Percentiles rank a stretch among this genome's conserved stretches.
Conservation (phyloP, 2,888 invertebrate genomes). For the Watsonalla cultraria region DNA sequence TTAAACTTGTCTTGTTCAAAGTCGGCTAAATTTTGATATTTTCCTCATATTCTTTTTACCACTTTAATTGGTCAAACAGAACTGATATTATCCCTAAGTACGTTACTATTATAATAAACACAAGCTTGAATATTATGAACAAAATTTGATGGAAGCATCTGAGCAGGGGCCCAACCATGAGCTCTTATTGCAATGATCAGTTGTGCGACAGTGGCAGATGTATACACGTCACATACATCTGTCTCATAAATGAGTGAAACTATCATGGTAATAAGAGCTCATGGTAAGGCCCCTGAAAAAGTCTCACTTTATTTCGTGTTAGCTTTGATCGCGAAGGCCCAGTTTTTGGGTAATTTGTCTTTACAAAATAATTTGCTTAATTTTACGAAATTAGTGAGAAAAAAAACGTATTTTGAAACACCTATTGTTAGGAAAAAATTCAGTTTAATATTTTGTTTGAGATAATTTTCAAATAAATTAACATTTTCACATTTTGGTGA, state of each 20-base stretch:
- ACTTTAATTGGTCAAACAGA: no score
- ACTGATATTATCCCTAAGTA: neutral
- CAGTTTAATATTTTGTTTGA: neutral
- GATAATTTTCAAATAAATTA: neutral
- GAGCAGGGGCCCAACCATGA: no score
- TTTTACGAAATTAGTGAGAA: neutral
- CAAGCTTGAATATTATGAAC: neutral
- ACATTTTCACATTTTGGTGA: constrained; percentile 38
- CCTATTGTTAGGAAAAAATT: neutral
- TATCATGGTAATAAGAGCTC: no score
- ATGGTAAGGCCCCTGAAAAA: no score
- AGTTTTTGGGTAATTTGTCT: neutral
- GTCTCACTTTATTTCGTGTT: no score
- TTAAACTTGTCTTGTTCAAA: no score
- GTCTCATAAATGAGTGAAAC: no score
- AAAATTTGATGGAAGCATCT: neutral
- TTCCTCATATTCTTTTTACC: neutral
- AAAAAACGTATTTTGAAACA: no score
- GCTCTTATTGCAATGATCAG: no score
- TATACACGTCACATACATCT: no score
- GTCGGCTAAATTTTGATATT: neutral
- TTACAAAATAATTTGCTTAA: neutral
- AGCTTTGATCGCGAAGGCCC: neutral
- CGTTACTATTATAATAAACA: neutral
- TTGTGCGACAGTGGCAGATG: no score